A percentile compares a stretch with the other conserved stretches of the same genome.
Conservation (phyloP, 2,888 invertebrate species). For the Drosophila neotestacea region DNA sequence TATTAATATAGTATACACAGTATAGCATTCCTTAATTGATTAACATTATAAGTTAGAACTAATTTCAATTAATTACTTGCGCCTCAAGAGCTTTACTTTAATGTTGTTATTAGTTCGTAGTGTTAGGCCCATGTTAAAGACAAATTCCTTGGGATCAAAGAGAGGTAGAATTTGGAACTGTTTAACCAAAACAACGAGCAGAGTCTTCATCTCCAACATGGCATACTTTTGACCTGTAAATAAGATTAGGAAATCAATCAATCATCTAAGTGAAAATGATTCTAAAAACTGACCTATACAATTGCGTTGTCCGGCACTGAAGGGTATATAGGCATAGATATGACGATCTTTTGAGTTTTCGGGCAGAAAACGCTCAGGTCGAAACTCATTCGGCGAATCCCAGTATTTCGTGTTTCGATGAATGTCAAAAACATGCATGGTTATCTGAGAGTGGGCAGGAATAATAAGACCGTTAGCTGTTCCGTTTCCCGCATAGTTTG, state of each 20-base stretch:
- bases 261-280: not conserved
- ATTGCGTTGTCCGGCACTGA: conserved; percentile 84
- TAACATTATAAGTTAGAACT: too few species aligned
- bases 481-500: conserved; percentile 83
- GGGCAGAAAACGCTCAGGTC: conserved; percentile 83
- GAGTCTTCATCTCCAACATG: conserved; percentile 76
- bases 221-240: conserved; percentile 77
- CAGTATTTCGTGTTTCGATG: conserved; percentile 77
- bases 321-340: conserved; percentile 81
- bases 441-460: conserved; percentile 68
- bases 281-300: conserved; percentile 75
- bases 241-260: not conserved
- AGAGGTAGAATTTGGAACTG: conserved; percentile 62
- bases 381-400: conserved; percentile 73
- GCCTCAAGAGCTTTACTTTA: conserved; percentile 55
- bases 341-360: conserved; percentile 85
- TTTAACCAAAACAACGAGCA: conserved; percentile 68
- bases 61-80: conserved; percentile 21
- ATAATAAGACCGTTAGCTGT: conserved; percentile 68
- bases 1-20: too few species aligned
- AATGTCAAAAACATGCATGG: conserved; percentile 74
- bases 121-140: conserved; percentile 48
- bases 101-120: conserved; percentile 52
- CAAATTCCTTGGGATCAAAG: conserved; percentile 44
- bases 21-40: too few species aligned